Base-by-base conservation (phyloP, 2,888 invertebrate genomes). In the Amiota minor region DNA sequence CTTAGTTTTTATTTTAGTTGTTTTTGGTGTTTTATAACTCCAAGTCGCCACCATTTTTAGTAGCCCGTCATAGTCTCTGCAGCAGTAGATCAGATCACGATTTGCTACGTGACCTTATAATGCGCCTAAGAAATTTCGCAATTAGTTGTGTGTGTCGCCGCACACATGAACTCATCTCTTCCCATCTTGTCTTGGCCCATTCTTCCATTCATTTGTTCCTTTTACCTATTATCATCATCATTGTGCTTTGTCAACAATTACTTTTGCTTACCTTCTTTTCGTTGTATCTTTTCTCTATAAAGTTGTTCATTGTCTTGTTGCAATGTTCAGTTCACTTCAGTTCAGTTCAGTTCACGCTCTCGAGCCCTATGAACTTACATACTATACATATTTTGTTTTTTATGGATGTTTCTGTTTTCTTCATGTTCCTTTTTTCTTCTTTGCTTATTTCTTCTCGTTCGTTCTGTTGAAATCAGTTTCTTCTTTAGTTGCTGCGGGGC, bases 81-180 rank as follows among this genome's bases (percentile, higher is more conserved):
- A 4, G 20, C 75, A 69, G 74, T 76, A 81, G 83, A 84, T 81
- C 84, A 80, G 79, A 82, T 78, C 83, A 84, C 83, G 84, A 79
- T 79, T 79, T 74, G 70, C 76, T 77, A 79, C 77, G 72, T 82
- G 82, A 80, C 79, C 81, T 72, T 78, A 77, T 76, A 78, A 76
- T 76, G 73, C 75, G 72, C 71, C 70, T 9, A 11, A 72, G 76
- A 59, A 76, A 74, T 68, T 68, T 71, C 62, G 74, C 76, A 77
- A 76, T 76, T 75, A 76, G 61, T 56, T 65, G 71, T 46, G 68
- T 65, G 71, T 46, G 68, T 47, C 35, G 35, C 35, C 35, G 35
- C 35, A 35, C 68, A 47, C 35, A 50, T n/a, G 9, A n/a, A n/a
- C 49, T 35, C 64, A 69, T 62, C 53, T 49, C 16, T 16, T 35